Base-by-base conservation (phyloP, 1,140 invertebrate genomes). In the Chionoecetes opilio region DNA sequence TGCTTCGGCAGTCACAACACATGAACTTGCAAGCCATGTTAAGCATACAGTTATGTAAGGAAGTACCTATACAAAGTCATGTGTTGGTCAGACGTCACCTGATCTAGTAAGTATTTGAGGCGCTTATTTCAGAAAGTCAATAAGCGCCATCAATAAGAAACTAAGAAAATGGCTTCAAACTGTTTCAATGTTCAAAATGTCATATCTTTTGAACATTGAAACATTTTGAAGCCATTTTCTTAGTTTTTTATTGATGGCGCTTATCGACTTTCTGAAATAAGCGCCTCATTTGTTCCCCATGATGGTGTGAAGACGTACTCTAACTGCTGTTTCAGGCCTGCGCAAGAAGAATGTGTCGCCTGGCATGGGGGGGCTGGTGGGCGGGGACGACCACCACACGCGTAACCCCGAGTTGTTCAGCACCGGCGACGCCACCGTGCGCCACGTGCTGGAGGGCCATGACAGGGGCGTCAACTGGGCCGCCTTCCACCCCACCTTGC, bases 401-500 rank as follows among this genome's bases (percentile, higher is more conserved):
- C 92, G 94, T 34, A 97, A 98, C 2, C 99, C 99, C 0, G 99
- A 99, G 97, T 97, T 99, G 29, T 99, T 99, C 97, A 99, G 99
- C 38, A 98, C 99, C 97, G 98, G 99, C 14, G 99, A 99, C 97
- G 99, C 99, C 34, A 98, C 99, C 32, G 99, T 99, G 0, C 99
- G 99, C 96, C 99, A 99, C 97, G 99, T 99, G 26, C 97, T 99
- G 0, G 99, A 99, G 97, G 99, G 99, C 0, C 99, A 99, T 97
- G 99, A 99, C 97, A 98, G 99, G 92, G 99, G 99, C 29, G 99
- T 99, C 0, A 99, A 99, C 97, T 99, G 99, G 99, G 99, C 99
- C 0, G 98, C 98, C 88, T 99, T 99, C 97, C 99, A 99, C 97
- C 99, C 99, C 2, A 98, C 98, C 17, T 97, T 99, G 96, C 99